A percentile compares a stretch with the other conserved stretches of the same genome.
phyloP scores from a whole-genome alignment of 2,888 invertebrate species.

The Apomyelois bistriatella region DNA sequence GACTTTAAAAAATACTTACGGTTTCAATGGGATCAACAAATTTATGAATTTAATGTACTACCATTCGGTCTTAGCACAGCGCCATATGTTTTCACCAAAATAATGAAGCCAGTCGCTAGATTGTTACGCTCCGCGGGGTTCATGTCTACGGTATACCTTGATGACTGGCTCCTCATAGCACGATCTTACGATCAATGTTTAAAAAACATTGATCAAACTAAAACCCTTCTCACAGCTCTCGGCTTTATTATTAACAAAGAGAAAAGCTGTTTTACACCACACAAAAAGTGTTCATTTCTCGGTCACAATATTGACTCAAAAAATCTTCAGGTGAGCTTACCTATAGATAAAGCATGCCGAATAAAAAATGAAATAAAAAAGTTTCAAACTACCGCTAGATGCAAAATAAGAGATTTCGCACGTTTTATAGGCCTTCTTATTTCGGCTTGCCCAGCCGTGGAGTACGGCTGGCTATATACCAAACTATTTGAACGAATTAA shows the following conservation, averaged over 20 bases:
- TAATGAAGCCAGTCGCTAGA: constrained; percentile 18
- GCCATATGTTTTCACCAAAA: constrained; percentile 17
- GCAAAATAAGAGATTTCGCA: constrained; percentile 24
- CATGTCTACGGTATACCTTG: constrained; percentile 18
- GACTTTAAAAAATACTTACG: constrained; percentile 17
- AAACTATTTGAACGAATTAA: constrained; percentile 25
- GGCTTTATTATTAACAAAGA: constrained; percentile 22
- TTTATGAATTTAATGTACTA: constrained; percentile 21
- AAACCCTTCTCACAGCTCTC: constrained; percentile 2
- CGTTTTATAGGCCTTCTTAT: constrained; percentile 24
- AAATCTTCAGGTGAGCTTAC: constrained; percentile 12
- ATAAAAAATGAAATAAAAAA: constrained; percentile 3
- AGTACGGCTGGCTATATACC: constrained; percentile 34
- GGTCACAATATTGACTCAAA: constrained; percentile 18
- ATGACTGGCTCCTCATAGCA: not conserved
- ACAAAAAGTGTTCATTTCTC: constrained; percentile 19
- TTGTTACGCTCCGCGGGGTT: constrained; percentile 11
- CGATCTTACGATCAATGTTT: not conserved
- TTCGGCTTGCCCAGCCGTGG: constrained; percentile 31
- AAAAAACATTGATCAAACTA: not conserved
- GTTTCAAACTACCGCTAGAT: constrained; percentile 16
- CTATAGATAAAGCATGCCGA: constrained; percentile 16
- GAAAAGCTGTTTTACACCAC: constrained; percentile 20
- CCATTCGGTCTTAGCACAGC: constrained; percentile 18
- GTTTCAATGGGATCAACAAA: constrained; percentile 11